Evolutionary conservation across 2,888 invertebrate genomes (phyloP).

Genomic region (Parasteatoda lunata): DNA sequence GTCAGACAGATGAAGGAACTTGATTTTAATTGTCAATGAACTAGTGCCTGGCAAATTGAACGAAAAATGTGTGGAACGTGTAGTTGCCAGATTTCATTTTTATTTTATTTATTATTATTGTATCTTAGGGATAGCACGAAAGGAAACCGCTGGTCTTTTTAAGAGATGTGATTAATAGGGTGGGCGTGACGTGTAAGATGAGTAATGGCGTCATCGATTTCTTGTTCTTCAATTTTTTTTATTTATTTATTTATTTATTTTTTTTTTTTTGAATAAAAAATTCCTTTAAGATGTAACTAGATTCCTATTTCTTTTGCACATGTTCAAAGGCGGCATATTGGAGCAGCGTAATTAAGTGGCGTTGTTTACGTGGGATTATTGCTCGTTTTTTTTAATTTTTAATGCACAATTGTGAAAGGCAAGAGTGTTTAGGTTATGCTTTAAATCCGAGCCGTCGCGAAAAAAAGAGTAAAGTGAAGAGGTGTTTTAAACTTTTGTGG

Average conservation of each 20-base stretch:
- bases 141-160: slow-evolving; percentile 58
- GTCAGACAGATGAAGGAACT: slow-evolving; percentile 43
- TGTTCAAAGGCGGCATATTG: not conserved
- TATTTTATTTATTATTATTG: slow-evolving; percentile 4
- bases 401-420: not conserved
- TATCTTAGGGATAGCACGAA: slow-evolving; percentile 25
- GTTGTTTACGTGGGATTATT: slow-evolving; percentile 1
- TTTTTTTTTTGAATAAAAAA: not conserved
- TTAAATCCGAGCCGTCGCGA: too few relatives aligned
- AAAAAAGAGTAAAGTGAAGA: too few relatives aligned
- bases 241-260: too few relatives aligned
- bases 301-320: slow-evolving; percentile 10
- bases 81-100: slow-evolving; percentile 3
- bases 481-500: too few relatives aligned
- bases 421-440: too few relatives aligned
- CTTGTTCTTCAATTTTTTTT: slow-evolving; percentile 50
- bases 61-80: slow-evolving; percentile 19
- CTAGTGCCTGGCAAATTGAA: slow-evolving; percentile 42
- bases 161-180: slow-evolving; percentile 67
- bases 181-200: slow-evolving; percentile 64
- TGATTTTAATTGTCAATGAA: slow-evolving; percentile 64
- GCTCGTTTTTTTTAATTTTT: not conserved
- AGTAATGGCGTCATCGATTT: slow-evolving; percentile 67
- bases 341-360: slow-evolving; percentile 47
- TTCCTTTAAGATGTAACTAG: slow-evolving; percentile 38